Evolutionary conservation across 35 echinoderm and acorn worm genomes (phyloP), one percentile per base, ranked within the genome.

Genomic region (Hemicentrotus pulcherrimus): DNA sequence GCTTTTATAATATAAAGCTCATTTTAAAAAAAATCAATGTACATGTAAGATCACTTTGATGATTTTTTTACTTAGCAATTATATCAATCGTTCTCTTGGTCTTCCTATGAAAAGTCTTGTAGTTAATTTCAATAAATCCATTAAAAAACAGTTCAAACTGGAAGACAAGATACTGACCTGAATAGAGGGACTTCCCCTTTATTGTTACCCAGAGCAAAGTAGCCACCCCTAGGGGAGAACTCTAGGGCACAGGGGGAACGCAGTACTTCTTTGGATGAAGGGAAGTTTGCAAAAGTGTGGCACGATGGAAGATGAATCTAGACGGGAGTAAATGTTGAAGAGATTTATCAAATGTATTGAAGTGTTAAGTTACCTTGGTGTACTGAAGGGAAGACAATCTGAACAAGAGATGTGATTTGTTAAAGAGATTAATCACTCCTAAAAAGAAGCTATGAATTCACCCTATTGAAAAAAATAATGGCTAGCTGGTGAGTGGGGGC

Each of bases 211-310:
- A 99, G 30, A 30, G 96, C 94, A 32, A 99, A 86, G 92, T 98
- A 99, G 28, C 98, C 98, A 96, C 97, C 97, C 47, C 95, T 97
- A 8, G 98, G 98, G 9, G 98, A 99, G 94, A 99, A 98, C 46
- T 99, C 98, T 11, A 99, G 22, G 5, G 94, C 46, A 9, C 78
- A 95, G 19, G 96, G 65, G n/a, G 70, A 86, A 47, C 96, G 46
- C 0, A 98, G 95, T 13, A 19, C 94, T 18, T 98, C 91, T 52
- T 94, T 33, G 19, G 58, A 33, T 31, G 47, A 87, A 28, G 97
- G 97, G 71, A 98, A 99, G 41, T 99, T 99, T 0, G 48, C 31
- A 65, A 98, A 99, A 1, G 96, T 95, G 16, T 97, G 95, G 46
- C 71, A 97, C 4, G 97, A 96, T 70, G 98, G 98, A 16, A 99